Evolutionary conservation across 1,140 invertebrate genomes (phyloP).

Genomic region (Zophobas morio): DNA sequence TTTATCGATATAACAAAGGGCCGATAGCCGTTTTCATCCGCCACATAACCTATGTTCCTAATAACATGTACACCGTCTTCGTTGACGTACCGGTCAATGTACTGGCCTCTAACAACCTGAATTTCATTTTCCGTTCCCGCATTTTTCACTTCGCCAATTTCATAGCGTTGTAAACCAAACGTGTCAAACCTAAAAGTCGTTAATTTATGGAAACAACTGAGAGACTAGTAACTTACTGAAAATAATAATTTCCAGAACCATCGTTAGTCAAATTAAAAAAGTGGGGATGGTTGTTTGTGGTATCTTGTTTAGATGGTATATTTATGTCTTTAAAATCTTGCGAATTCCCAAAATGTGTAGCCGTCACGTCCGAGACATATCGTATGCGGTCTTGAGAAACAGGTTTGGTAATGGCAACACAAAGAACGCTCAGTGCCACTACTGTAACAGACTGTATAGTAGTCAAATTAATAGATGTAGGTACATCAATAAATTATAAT

Average conservation of each 20-base stretch:
- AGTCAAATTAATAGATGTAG: too few species aligned
- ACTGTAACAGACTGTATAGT: too few species aligned
- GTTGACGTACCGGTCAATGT: not conserved
- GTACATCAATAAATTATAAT: too few species aligned
- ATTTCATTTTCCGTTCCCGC: not conserved
- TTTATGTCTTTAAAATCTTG: not conserved
- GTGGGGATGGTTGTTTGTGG: not conserved
- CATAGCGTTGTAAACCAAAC: not conserved
- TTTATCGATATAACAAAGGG: not conserved
- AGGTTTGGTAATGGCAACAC: too few species aligned
- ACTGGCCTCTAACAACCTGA: not conserved
- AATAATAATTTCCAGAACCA: not conserved
- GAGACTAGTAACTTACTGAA: not conserved
- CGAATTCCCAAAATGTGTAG: not conserved
- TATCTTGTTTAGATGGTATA: not conserved
- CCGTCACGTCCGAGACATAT: too few species aligned
- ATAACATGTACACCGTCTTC: not conserved
- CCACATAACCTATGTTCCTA: not conserved
- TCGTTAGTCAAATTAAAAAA: not conserved
- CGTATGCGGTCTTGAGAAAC: too few species aligned
- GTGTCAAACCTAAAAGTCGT: not conserved
- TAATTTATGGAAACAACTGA: not conserved
- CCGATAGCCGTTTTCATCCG: not conserved
- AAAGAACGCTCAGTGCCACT: too few species aligned
- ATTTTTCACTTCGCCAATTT: not conserved